phyloP scores from a whole-genome alignment of 2,113 vertebrate genomes.

The Tinamus guttatus region DNA sequence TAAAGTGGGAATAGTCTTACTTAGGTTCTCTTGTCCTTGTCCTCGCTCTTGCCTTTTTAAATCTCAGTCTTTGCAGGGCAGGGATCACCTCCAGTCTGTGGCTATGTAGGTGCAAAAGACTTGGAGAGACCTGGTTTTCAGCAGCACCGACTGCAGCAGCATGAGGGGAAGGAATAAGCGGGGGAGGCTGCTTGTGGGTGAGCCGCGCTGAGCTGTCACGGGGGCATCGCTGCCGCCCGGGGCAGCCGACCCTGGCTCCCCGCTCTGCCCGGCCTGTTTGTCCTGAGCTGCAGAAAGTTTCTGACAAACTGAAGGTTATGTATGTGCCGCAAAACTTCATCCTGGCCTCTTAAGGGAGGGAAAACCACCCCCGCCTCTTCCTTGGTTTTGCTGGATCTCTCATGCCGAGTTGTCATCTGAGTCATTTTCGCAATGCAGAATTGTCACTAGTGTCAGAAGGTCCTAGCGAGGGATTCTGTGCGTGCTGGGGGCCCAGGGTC shows the following conservation, averaged over 20 bases:
- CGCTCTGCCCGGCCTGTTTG: rapidly evolving
- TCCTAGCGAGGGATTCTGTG: background rate
- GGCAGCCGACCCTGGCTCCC: background rate
- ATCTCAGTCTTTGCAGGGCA: background rate
- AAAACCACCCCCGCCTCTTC: background rate
- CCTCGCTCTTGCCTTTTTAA: constrained; percentile 1
- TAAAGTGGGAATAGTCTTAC: background rate
- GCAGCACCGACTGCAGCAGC: background rate
- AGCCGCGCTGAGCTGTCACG: background rate
- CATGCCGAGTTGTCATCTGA: background rate
- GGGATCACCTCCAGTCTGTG: background rate
- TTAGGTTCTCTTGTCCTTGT: background rate
- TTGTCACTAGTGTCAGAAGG: background rate
- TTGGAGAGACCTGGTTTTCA: background rate
- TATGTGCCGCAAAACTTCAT: background rate
- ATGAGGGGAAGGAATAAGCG: background rate
- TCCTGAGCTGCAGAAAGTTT: rapidly evolving
- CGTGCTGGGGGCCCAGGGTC: background rate
- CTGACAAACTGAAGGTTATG: background rate
- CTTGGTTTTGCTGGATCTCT: background rate
- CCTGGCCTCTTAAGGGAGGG: background rate
- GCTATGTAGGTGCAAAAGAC: too few relatives aligned
- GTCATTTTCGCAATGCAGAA: background rate
- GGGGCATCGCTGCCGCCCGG: background rate
- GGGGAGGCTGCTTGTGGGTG: background rate